Base-by-base conservation (phyloP, 2,113 vertebrate species). In the Brachyhypopomus occidentalis region DNA sequence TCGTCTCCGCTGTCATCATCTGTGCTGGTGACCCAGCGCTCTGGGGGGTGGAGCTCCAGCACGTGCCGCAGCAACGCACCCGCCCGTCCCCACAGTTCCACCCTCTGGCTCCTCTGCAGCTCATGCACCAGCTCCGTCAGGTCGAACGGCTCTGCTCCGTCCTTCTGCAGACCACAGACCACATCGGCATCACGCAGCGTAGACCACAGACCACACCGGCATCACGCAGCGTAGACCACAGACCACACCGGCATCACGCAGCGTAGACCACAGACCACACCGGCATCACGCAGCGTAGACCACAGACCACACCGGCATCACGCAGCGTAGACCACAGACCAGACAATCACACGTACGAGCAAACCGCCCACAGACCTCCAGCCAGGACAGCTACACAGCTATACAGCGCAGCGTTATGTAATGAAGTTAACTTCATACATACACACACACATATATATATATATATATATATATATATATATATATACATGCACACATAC, bases 81-180 rank as follows among this genome's bases (percentile, higher is more conserved):
- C 84, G 97, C 90, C 23, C 75, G 93, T 64, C 90, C 86, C 97
- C 98, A 98, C 14, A 98, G 87, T 36, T 88, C 75, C 81, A 94
- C 91, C 17, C 95, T 95, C 87, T 97, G 96, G 75, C 93, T 93
- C 60, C 91, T 92, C 64, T 95, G 82, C 84, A 98, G 88, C 89
- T 98, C 97, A 85, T 98, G 94, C 84, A 99, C 80, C 45, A 98
- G 87, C 77, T 99, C 98, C 1, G 90, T 89, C 84, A 98, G 88
- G 85, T 95, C 93, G 12, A 98, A 96, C 38, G 92, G 92, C 81
- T 96, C 93, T 0, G 91, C 83, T 22, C 80, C 77, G 84, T 95
- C 91, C 83, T 92, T 95, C 97, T 99, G 88, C 8, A 23, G 76
- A 84, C 59, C 19, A 78, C 59, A 27, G 25, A 64, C 45, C 45